Evolutionary conservation across 2,797 vertebrate species (phyloP), one percentile per base, ranked within the genome.

Genomic region (Acanthornis magna): DNA sequence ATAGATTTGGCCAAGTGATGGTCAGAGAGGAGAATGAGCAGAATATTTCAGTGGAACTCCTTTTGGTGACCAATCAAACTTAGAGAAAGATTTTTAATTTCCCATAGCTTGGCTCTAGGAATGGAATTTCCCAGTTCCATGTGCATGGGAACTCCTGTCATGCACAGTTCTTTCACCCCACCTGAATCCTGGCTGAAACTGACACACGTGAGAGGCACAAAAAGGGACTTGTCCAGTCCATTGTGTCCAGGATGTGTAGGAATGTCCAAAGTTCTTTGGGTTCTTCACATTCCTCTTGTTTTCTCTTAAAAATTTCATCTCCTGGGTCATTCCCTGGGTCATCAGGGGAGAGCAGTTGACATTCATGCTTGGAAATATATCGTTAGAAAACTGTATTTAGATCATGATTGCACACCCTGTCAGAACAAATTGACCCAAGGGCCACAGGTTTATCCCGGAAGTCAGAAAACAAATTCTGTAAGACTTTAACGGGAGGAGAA

Each of bases 81-180:
- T 14, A 25, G 4, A 55, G 11, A 50, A 90, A 66, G 2, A 2
- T 42, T 75, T 32, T 75, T 21, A 13, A 54, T 76, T 87, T 50
- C 5, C 16, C 4, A 1, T 8, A 30, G 2, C 1, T 38, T 42
- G 16, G 6, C 5, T 32, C 5, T 47, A 29, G 47, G 34, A 89
- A 50, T 53, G 20, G 18, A 45, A 17, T 4, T 62, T 55, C 15
- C 12, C 22, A 23, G 34, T 25, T 5, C 2, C 1, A 1, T 4
- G 6, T 36, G 12, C 34, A 16, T 43, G 6, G 15, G 9, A 58
- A 26, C 8, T n/a, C 9, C 36, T 29, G 16, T 21, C 7, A 55
- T 20, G 11, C 26, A 21, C 0, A 79, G 18, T 3, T 81, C 22
- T 26, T 83, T 51, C 40, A 40, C 9, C 9, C 7, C 16, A 4